Conservation (phyloP, 2,888 invertebrate genomes). For the Cryptops parisi region DNA sequence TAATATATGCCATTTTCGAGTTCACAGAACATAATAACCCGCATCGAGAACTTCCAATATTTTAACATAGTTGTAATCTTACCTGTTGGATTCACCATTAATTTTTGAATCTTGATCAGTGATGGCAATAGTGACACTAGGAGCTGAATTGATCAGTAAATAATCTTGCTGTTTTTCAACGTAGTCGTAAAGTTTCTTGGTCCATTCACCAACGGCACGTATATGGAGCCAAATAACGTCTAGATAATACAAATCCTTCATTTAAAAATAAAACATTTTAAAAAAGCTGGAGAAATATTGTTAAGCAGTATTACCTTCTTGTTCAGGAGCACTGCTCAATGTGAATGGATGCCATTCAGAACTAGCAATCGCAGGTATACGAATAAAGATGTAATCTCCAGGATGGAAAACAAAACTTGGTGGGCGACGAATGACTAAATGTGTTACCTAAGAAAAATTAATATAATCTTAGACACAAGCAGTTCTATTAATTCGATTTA, state of each 20-base stretch:
- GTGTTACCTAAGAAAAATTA: constrained; percentile 42
- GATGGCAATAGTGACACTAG: background rate
- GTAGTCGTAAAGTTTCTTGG: constrained; percentile 67
- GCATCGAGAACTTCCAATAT: too few relatives aligned
- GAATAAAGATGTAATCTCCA: constrained; percentile 86
- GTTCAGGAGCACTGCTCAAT: constrained; percentile 88
- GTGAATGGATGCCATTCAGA: constrained; percentile 98
- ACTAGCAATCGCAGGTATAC: constrained; percentile 76
- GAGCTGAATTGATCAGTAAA: constrained; percentile 15
- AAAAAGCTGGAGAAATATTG: too few relatives aligned
- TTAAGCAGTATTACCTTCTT: too few relatives aligned
- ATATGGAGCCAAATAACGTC: constrained; percentile 89
- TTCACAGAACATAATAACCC: too few relatives aligned
- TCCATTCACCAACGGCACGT: constrained; percentile 88
- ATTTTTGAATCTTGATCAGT: background rate
- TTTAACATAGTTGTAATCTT: too few relatives aligned
- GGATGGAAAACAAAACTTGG: constrained; percentile 74
- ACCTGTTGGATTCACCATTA: background rate
- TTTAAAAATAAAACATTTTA: too few relatives aligned
- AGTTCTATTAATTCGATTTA: too few relatives aligned
- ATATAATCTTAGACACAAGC: too few relatives aligned
- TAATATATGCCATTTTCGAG: too few relatives aligned
- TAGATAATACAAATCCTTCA: constrained; percentile 29
- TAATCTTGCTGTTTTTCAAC: constrained; percentile 59
- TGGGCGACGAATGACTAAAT: constrained; percentile 76